Conservation (phyloP, 2,888 invertebrate species). For the Sarcophaga subvicina region DNA sequence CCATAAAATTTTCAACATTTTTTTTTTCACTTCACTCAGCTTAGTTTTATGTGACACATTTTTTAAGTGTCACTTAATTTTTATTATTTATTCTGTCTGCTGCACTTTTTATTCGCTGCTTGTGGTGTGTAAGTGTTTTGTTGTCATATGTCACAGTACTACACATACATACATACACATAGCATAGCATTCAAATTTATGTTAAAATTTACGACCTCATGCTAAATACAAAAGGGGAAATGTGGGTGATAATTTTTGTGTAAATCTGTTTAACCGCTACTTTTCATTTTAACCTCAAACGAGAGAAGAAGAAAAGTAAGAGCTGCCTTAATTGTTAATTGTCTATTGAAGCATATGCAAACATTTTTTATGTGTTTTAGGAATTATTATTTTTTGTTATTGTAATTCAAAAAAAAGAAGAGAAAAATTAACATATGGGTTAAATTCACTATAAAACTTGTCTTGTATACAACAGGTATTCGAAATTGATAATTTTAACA, state of each 20-base stretch:
- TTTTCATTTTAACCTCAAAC: not conserved
- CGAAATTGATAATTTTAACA: not conserved
- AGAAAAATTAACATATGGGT: slow-evolving; percentile 59
- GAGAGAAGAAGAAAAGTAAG: slow-evolving; percentile 3
- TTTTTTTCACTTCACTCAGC: too few species aligned
- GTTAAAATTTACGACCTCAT: slow-evolving; percentile 70
- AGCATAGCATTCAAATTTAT: slow-evolving; percentile 68
- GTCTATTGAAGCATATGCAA: slow-evolving; percentile 62
- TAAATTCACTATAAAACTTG: slow-evolving; percentile 39
- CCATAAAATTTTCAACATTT: too few species aligned
- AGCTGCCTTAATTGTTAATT: slow-evolving; percentile 63
- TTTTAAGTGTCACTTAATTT: slow-evolving; percentile 68
- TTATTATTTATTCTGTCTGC: slow-evolving; percentile 57
- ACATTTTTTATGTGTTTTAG: slow-evolving; percentile 34
- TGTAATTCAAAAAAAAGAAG: too few species aligned
- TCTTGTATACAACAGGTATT: slow-evolving; percentile 26
- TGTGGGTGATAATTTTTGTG: not conserved
- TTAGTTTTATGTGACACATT: slow-evolving; percentile 60
- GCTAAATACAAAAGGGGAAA: slow-evolving; percentile 22
- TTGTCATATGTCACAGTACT: not conserved
- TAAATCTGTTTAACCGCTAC: not conserved
- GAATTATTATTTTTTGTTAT: too few species aligned
- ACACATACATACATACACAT: not conserved
- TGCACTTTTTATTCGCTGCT: slow-evolving; percentile 58
- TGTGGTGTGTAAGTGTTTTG: not conserved